Base-by-base conservation (phyloP, 2,888 invertebrate genomes). In the Caenorhabditis sp. region DNA sequence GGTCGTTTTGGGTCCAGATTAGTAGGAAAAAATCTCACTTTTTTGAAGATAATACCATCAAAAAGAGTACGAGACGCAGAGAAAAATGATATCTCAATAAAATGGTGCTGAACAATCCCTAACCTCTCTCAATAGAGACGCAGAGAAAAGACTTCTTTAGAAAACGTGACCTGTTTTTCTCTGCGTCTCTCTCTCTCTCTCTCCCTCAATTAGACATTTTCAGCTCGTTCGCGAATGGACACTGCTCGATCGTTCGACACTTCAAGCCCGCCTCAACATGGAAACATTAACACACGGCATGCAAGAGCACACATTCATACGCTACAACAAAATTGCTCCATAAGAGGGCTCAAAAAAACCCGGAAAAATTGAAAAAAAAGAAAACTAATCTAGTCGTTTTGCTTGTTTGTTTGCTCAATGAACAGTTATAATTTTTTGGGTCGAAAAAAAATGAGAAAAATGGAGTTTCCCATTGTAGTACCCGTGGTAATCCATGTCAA, bases 231-330 rank as follows among this genome's bases (percentile, higher is more conserved):
- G 87, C 21, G 85, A 86, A 69, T 88, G 85, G 83, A 83, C 83
- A 1, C 80, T 88, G 17, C 62, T 87, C n/a, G 84, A 84, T 66
- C 67, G 78, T 10, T 63, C 67, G 26, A 83, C 83, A 0, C 78
- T 87, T 58, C 84, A 87, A 64, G 84, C 86, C 6, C 73, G 83
- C 23, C 68, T 87, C 21, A 82, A 83, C 58, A 88, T 87, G 87
- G 84, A 83, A 63, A 87, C 87, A 27, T 65, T 87, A 26, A 87
- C 87, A 6, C 87, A 87, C 58, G 84, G 84, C 36, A 84, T 88
- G 86, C 86, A 84, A 64, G 82, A 82, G 58, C 82, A 82, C 66
- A 82, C 82, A 4, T 82, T 82, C 62, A 79, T 82, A 37, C 72
- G 82, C 58, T 82, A 82, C 67, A 76, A 73, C 43, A 81, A 77